These are phyloP conservation scores for Drosophila triauraria DNA, from an alignment of 1,140 invertebrate genomes.

Conservation along the genomic window DNA sequence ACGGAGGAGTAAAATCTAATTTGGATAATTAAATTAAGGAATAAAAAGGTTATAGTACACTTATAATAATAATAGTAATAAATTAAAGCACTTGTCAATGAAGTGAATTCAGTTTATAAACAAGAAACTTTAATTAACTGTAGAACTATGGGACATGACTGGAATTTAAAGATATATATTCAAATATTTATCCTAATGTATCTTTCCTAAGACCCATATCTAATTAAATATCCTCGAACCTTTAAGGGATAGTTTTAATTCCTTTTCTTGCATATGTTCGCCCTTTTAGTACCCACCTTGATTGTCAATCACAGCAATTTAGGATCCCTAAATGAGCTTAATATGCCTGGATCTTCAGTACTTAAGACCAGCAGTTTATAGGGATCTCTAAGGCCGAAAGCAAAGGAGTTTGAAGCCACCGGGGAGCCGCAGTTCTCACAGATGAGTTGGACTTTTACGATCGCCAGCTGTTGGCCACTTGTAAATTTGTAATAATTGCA, in stretches of 20 bases:
- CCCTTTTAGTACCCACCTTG: background rate
- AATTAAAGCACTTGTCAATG: no score
- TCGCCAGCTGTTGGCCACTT: slow-evolving; percentile 40
- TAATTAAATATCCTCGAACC: background rate
- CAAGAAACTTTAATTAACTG: no score
- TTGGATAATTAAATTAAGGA: background rate
- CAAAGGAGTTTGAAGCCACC: slow-evolving; percentile 6
- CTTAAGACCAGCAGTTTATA: slow-evolving; percentile 1
- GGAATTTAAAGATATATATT: background rate
- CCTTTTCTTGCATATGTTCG: background rate
- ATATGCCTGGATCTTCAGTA: background rate
- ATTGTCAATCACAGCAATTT: background rate
- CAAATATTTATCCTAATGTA: background rate
- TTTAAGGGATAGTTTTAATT: background rate
- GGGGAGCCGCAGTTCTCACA: slow-evolving; percentile 14
- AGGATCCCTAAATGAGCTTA: background rate
- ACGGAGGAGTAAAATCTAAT: accelerated
- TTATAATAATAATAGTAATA: background rate
- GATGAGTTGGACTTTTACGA: slow-evolving; percentile 34
- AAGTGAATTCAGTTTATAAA: no score
- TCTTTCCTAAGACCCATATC: background rate
- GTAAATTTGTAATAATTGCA: slow-evolving; percentile 69
- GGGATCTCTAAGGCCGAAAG: background rate
- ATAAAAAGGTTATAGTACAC: background rate
- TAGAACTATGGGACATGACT: no score